phyloP scores from a whole-genome alignment of 1,140 invertebrate genomes.

The Drosophila neocordata region DNA sequence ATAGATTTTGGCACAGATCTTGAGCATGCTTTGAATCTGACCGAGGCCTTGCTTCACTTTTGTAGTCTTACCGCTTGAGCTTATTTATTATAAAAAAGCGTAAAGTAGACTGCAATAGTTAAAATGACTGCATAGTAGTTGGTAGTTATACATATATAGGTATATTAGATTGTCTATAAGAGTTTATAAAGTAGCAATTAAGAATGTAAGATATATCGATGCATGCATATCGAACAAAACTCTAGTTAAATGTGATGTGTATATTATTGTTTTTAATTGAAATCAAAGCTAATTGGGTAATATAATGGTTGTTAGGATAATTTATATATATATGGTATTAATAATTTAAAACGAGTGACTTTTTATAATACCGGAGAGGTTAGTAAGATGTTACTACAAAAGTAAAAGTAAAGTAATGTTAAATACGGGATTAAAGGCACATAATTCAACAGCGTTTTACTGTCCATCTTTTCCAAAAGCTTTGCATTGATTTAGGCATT shows the following conservation, averaged over 20 bases:
- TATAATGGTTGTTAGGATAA: slow-evolving; percentile 51
- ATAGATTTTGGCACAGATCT: neutral
- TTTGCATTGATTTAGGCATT: slow-evolving; percentile 52
- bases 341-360: slow-evolving; percentile 42
- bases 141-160: neutral
- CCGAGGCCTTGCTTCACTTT: neutral
- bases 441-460: slow-evolving; percentile 40
- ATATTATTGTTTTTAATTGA: neutral
- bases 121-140: neutral
- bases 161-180: neutral
- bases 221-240: slow-evolving; percentile 1
- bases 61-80: neutral
- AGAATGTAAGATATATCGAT: slow-evolving; percentile 1
- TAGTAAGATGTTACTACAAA: slow-evolving; percentile 62
- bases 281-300: slow-evolving; percentile 36
- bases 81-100: neutral
- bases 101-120: neutral
- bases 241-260: neutral
- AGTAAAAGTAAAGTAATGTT: slow-evolving; percentile 54
- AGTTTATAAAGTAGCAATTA: neutral
- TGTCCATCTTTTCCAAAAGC: slow-evolving; percentile 54
- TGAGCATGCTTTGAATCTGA: slow-evolving; percentile 24
- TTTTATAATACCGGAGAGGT: slow-evolving; percentile 25
- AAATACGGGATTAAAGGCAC: slow-evolving; percentile 27
- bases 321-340: slow-evolving; percentile 45